Evolutionary conservation across 1,140 invertebrate genomes (phyloP).

Genomic region (Aphis gossypii): DNA sequence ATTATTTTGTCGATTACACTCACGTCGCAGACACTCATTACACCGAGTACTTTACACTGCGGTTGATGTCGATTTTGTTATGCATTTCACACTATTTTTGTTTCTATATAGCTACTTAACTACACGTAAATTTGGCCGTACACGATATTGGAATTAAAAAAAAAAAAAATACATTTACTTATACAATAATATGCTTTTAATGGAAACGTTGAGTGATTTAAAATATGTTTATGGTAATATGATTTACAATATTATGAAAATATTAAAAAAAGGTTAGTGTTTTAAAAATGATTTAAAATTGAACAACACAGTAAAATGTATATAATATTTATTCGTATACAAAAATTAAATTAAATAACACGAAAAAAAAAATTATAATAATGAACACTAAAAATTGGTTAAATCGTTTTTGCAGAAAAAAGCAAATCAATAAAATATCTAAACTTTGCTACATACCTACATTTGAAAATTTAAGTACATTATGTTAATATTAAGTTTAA

Average conservation of each 20-base stretch:
- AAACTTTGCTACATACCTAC: not conserved
- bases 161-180: too few species aligned
- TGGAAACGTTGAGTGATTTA: not conserved
- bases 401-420: not conserved
- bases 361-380: not conserved
- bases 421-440: not conserved
- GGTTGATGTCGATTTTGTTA: not conserved
- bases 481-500: not conserved
- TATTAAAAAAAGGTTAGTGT: not conserved
- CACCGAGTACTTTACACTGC: not conserved
- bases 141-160: not conserved
- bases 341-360: not conserved
- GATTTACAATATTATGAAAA: not conserved
- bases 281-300: not conserved
- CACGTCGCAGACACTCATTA: not conserved
- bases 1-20: not conserved
- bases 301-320: not conserved
- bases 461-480: not conserved
- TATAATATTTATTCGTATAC: not conserved
- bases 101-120: not conserved
- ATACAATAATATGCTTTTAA: not conserved
- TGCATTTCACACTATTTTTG: not conserved
- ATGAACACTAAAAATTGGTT: not conserved
- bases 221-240: not conserved
- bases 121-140: not conserved